phyloP scores from a whole-genome alignment of 2,888 invertebrate species.

The Thymelicus lineola region DNA sequence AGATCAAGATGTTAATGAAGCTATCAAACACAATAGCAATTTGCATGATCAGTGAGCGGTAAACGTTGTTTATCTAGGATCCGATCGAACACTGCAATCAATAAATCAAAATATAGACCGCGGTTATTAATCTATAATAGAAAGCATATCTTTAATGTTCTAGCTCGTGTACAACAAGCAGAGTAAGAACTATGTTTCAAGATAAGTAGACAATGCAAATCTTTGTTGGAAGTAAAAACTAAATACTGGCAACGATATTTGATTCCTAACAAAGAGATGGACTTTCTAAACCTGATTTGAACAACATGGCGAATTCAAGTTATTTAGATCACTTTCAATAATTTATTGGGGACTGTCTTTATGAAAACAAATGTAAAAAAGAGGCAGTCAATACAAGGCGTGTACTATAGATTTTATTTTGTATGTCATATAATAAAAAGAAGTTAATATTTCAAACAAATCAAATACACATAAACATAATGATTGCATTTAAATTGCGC shows the following conservation, averaged over 20 bases:
- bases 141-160: slow-evolving; percentile 15
- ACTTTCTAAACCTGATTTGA: neutral
- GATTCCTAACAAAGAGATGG: neutral
- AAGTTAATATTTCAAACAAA: neutral
- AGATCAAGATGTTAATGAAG: slow-evolving; percentile 30
- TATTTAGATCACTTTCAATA: too few relatives aligned
- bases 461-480: neutral
- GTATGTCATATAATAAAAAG: neutral
- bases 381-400: too few relatives aligned
- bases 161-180: neutral
- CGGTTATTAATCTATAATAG: slow-evolving; percentile 32
- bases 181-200: slow-evolving; percentile 4
- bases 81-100: slow-evolving; percentile 18
- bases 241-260: neutral
- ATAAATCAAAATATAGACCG: slow-evolving; percentile 31
- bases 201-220: neutral
- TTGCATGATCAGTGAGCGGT: slow-evolving; percentile 26
- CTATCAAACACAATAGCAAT: slow-evolving; percentile 28
- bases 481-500: slow-evolving; percentile 19
- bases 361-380: too few relatives aligned
- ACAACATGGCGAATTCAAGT: neutral
- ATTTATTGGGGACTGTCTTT: too few relatives aligned
- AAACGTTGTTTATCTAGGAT: slow-evolving; percentile 17
- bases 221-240: neutral
- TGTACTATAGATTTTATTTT: too few relatives aligned